These are phyloP conservation scores for Scaptomyza parva DNA, from an alignment of 2,888 invertebrate genomes.

Conservation along the genomic window DNA sequence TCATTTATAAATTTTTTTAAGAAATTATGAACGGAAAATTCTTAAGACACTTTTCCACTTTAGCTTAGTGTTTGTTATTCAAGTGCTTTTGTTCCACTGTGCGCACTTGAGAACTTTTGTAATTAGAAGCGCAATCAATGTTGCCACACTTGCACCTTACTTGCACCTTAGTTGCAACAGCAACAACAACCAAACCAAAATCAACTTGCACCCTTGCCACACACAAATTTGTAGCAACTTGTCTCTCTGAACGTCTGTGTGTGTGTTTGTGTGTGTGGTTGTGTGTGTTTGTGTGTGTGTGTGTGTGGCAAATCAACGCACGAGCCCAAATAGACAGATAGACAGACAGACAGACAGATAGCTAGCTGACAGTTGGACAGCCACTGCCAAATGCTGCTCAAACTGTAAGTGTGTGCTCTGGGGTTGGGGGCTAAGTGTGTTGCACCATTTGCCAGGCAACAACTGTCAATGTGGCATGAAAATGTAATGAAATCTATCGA, in stretches of 20 bases:
- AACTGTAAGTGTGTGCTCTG: conserved; percentile 28
- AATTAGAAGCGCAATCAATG: conserved; percentile 50
- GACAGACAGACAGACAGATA: background rate
- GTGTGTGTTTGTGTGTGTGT: background rate
- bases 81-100: conserved; percentile 5
- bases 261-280: too few relatives aligned
- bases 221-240: conserved; percentile 22
- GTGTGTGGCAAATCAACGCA: conserved; percentile 25
- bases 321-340: too few relatives aligned
- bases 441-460: conserved; percentile 34
- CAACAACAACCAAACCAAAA: conserved; percentile 4
- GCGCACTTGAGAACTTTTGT: conserved; percentile 22
- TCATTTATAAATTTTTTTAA: too few relatives aligned
- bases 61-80: too few relatives aligned
- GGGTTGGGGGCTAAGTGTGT: too few relatives aligned
- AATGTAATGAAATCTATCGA: conserved; percentile 48
- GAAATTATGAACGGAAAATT: too few relatives aligned
- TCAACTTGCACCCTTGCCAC: too few relatives aligned
- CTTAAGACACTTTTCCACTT: too few relatives aligned
- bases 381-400: too few relatives aligned
- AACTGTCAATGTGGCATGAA: conserved; percentile 65
- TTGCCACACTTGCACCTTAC: conserved; percentile 3
- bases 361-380: background rate
- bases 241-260: too few relatives aligned
- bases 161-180: background rate